A percentile compares a stretch with the other conserved stretches of the same genome.
Evolutionary conservation across 2,113 vertebrate species (phyloP).

Genomic region (Centropus bengalensis): DNA sequence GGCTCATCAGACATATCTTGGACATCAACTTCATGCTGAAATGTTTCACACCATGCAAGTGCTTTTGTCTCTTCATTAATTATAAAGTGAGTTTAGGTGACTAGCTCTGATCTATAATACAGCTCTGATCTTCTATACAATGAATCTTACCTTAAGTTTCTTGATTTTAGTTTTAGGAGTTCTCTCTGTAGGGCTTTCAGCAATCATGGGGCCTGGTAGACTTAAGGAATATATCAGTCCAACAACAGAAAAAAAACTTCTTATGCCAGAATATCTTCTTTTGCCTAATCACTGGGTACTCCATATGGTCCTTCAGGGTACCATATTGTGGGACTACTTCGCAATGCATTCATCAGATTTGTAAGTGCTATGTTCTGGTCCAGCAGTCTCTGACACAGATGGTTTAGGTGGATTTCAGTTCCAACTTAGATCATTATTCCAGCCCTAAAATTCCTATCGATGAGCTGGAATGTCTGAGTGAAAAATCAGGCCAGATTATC

Average conservation of each 20-base stretch:
- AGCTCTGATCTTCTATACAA: neutral
- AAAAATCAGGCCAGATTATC: neutral
- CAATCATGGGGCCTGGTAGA: neutral
- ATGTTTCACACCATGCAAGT: neutral
- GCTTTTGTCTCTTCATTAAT: neutral
- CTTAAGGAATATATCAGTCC: neutral
- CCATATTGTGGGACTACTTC: neutral
- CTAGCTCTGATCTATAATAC: neutral
- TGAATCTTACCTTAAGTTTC: neutral
- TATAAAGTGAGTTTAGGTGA: neutral
- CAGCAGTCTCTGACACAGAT: conserved; percentile 30
- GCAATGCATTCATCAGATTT: neutral
- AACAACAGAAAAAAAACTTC: neutral
- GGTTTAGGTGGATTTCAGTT: conserved; percentile 9
- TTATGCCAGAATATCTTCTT: neutral
- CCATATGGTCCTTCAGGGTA: neutral
- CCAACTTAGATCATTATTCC: conserved; percentile 30
- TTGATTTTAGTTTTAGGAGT: neutral
- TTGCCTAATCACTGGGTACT: neutral
- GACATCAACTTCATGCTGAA: neutral
- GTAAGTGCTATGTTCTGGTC: neutral
- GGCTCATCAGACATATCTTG: conserved; percentile 9
- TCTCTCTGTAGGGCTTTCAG: neutral
- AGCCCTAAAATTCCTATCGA: neutral
- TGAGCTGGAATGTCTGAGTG: neutral